Evolutionary conservation across 2,888 invertebrate genomes (phyloP).

Genomic region (Polydrusus pterygomalis): DNA sequence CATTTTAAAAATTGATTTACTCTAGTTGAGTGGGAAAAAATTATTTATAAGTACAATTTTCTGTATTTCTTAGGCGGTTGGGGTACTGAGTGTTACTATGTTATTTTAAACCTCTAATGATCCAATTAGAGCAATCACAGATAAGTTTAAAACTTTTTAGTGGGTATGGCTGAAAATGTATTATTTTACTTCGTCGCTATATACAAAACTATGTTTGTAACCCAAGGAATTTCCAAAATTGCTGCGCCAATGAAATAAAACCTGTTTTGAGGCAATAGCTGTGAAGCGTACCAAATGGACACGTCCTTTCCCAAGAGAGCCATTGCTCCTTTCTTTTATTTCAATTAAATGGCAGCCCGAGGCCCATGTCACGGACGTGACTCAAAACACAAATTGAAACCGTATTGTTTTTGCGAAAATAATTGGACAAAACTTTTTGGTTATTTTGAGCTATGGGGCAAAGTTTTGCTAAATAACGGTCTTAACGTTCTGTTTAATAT

Average conservation of each 20-base stretch:
- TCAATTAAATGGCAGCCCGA: slow-evolving; percentile 55
- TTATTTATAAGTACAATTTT: too few relatives aligned
- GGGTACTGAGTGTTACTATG: too few relatives aligned
- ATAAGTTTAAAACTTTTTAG: too few relatives aligned
- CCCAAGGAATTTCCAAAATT: too few relatives aligned
- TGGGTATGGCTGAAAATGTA: too few relatives aligned
- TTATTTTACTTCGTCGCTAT: too few relatives aligned
- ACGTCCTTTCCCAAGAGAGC: slow-evolving; percentile 51
- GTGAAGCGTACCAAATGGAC: slow-evolving; percentile 53
- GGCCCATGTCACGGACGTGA: slow-evolving; percentile 59
- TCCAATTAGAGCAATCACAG: too few relatives aligned
- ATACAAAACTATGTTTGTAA: too few relatives aligned
- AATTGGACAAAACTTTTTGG: slow-evolving; percentile 51
- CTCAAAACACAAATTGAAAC: slow-evolving; percentile 58
- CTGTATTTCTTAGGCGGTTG: too few relatives aligned
- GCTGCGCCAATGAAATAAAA: slow-evolving; percentile 36
- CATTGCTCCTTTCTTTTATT: slow-evolving; percentile 56
- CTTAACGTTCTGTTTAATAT: background rate
- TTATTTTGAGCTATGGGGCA: slow-evolving; percentile 26
- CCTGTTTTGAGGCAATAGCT: slow-evolving; percentile 44
- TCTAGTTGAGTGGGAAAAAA: too few relatives aligned
- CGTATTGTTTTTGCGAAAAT: slow-evolving; percentile 52
- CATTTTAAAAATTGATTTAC: too few relatives aligned
- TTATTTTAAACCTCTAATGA: too few relatives aligned
- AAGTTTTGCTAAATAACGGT: slow-evolving; percentile 6